phyloP scores from a whole-genome alignment of 2,888 invertebrate genomes.

The Acheta domesticus region DNA sequence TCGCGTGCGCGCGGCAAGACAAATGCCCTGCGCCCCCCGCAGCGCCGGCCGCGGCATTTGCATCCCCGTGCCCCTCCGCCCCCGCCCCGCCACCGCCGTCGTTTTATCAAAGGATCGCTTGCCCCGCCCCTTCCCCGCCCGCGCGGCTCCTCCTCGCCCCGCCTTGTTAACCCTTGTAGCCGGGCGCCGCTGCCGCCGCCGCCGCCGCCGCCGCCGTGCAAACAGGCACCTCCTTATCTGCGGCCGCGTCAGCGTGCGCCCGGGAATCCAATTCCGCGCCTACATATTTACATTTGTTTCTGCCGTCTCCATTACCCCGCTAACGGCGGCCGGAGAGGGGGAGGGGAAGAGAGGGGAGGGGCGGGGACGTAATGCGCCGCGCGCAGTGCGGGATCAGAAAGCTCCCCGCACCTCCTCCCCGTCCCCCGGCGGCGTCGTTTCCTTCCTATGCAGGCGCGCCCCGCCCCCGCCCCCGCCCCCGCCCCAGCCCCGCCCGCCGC shows the following conservation, averaged over 20 bases:
- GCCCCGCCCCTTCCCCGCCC: background rate
- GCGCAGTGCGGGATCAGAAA: background rate
- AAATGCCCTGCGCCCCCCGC: background rate
- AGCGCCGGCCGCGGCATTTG: background rate
- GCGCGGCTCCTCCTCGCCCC: background rate
- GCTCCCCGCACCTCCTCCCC: background rate
- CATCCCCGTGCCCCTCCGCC: background rate
- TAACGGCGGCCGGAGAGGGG: background rate
- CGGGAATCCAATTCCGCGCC: conserved; percentile 9
- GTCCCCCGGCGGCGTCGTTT: background rate
- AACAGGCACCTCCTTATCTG: conserved; percentile 4
- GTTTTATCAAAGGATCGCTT: background rate
- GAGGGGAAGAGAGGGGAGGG: background rate
- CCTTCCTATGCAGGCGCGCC: background rate
- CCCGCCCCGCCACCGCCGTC: background rate
- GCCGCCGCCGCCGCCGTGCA: background rate
- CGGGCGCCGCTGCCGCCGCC: background rate
- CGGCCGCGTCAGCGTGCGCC: background rate
- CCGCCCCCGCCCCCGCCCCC: background rate
- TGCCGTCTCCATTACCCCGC: conserved; percentile 18
- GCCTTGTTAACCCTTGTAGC: conserved; percentile 18
- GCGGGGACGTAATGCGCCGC: background rate
- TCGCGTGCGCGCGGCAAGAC: background rate
- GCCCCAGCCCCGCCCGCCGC: background rate
- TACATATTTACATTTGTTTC: conserved; percentile 18